Base-by-base conservation (phyloP, 2,797 vertebrate genomes). In the Argentina silus region DNA sequence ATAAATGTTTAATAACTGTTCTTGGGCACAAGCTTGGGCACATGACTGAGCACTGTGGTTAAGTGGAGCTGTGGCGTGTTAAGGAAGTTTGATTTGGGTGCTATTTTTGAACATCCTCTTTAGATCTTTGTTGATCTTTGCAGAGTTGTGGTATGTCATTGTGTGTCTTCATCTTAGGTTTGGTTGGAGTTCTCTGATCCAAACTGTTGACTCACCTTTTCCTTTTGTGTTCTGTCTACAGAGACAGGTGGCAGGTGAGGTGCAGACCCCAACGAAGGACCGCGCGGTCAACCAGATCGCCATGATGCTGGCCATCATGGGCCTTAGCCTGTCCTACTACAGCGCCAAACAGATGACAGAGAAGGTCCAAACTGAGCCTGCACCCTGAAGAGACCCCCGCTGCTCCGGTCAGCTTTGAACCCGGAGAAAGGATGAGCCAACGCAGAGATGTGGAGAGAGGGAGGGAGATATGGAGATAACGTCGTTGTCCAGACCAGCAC, bases 321-420 rank as follows among this genome's bases (percentile, higher is more conserved):
- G 97, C 56, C 90, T 98, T 68, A 91, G 97, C 50, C 78, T 98
- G 73, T 99, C 97, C 84, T 94, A 96, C 88, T 99, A 97, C 89
- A 97, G 96, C 0, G 94, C 93, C 74, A 94, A 94, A 69, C 96
- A 95, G 85, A 97, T 99, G 96, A 93, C 93, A 0, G 88, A 92
- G 72, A 92, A 89, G 48, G 92, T 93, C 36, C 51, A 42, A 10
- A 27, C 19, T 11, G 17, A 15, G 19, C 66, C 78, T 2, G 9
- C 47, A 2, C 27, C 45, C 53, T 94, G 91, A 94, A 73, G 56
- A 57, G 5, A 44, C 10, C 63, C 74, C 12, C 0, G 42, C 45
- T 0, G 0, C 51, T 23, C 60, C 21, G 9, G 63, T 23, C 64
- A 3, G 12, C 44, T 6, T 12, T 11, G 27, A 60, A 55, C 3